Evolutionary conservation across 2,113 vertebrate species (phyloP), one percentile per base, ranked within the genome.

Genomic region (Oncorhynchus masou): DNA sequence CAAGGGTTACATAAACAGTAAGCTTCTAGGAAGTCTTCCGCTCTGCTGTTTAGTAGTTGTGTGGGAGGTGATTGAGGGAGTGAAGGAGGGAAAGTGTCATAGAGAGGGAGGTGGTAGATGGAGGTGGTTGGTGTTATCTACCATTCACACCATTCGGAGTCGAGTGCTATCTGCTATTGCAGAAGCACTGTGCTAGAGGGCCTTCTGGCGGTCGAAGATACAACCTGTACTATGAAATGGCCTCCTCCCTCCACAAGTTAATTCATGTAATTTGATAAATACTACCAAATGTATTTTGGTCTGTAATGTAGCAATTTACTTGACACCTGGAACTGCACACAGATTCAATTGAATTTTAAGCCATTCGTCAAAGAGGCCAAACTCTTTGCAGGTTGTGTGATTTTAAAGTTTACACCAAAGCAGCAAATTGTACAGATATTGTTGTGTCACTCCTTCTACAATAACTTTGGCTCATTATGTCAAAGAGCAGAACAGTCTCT

Each of bases 91-190:
- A 39, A 39, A 39, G 39, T 39, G 39, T 39, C 39, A 39, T 9
- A 39, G 39, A 39, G 39, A 39, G 39, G 39, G 39, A 9, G 39
- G 39, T 9, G 39, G 39, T 39, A 39, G 39, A 39, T 39, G 39
- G 7, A 39, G 34, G 34, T 9, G 34, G 34, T 39, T 90, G 7
- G 34, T 9, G 39, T 39, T 90, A 92, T 92, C 87, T 62, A 57
- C 22, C 12, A 45, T 7, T 11, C 13, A n/a, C 78, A 79, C 34
- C 34, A 27, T 24, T 7, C 5, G 62, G 16, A 25, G 7, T 39
- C 8, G 59, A 16, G 68, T 51, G 68, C 62, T 70, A 71, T 86
- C 80, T 81, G 65, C 31, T 20, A 48, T 60, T 71, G 68, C 71
- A 71, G 69, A 66, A 71, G 77, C 54, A 78, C 73, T 85, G 81